Evolutionary conservation across 2,888 invertebrate species (phyloP).

Genomic region (Drepana falcataria): DNA sequence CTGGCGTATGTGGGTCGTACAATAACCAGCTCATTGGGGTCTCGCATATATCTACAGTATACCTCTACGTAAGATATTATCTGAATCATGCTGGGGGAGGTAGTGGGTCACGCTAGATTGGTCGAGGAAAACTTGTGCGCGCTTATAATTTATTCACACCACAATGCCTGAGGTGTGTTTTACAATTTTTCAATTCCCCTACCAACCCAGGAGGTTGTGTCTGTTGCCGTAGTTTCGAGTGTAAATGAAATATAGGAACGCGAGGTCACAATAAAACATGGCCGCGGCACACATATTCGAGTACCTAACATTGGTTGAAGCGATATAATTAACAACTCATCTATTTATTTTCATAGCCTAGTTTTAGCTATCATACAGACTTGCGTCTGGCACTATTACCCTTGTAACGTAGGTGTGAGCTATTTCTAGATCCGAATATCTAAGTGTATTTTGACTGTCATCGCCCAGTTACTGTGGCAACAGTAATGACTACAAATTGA

Average conservation of each 20-base stretch:
- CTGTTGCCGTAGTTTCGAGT: slow-evolving; percentile 27
- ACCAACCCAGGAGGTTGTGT: slow-evolving; percentile 30
- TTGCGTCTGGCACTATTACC: too few relatives aligned
- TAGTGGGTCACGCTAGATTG: slow-evolving; percentile 35
- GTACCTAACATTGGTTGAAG: slow-evolving; percentile 2
- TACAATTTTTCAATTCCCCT: slow-evolving; percentile 56
- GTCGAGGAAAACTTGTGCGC: slow-evolving; percentile 49
- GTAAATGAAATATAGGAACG: slow-evolving; percentile 27
- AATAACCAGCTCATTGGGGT: slow-evolving; percentile 38
- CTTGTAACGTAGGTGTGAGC: too few relatives aligned
- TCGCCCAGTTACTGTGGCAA: too few relatives aligned
- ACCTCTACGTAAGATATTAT: slow-evolving; percentile 28
- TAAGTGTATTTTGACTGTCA: too few relatives aligned
- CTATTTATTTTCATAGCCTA: neutral
- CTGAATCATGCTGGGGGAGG: slow-evolving; percentile 18
- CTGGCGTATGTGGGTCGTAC: slow-evolving; percentile 60
- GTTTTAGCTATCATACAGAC: neutral
- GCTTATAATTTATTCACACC: slow-evolving; percentile 70
- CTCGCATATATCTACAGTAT: slow-evolving; percentile 43
- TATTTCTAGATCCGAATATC: too few relatives aligned
- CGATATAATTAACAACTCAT: neutral
- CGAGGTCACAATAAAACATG: slow-evolving; percentile 29
- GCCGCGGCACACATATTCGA: slow-evolving; percentile 26
- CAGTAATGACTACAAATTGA: too few relatives aligned
- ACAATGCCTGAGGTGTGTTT: slow-evolving; percentile 61